Percentiles rank a stretch among this genome's conserved stretches.
Conservation (phyloP, 2,888 invertebrate species). For the Acleris laterana region DNA sequence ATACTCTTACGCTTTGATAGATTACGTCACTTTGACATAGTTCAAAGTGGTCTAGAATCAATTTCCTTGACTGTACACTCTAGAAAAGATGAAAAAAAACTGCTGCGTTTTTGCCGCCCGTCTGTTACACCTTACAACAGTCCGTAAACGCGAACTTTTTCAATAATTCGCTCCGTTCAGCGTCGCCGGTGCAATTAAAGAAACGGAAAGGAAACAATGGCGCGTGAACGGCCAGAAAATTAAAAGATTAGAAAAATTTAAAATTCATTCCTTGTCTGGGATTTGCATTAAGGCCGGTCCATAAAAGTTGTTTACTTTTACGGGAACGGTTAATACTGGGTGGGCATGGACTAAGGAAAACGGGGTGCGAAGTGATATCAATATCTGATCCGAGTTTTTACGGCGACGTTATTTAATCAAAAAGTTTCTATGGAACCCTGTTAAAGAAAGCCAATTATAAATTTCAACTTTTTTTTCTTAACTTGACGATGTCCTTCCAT, state of each 20-base stretch:
- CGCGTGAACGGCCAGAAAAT: conserved; percentile 34
- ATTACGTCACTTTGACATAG: too few relatives aligned
- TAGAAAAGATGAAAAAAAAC: background rate
- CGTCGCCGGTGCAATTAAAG: conserved; percentile 39
- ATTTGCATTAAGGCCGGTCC: conserved; percentile 27
- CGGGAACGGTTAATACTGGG: too few relatives aligned
- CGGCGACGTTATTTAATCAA: too few relatives aligned
- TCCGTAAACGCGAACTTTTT: conserved; percentile 39
- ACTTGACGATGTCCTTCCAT: too few relatives aligned
- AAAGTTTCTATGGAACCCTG: too few relatives aligned
- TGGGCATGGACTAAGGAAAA: background rate
- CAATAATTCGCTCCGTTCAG: conserved; percentile 40
- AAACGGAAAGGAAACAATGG: conserved; percentile 34
- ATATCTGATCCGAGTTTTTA: background rate
- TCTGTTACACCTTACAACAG: conserved; percentile 4
- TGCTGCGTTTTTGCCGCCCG: conserved; percentile 7
- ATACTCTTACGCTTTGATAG: too few relatives aligned
- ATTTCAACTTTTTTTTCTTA: too few relatives aligned
- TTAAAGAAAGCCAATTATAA: too few relatives aligned
- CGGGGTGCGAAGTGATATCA: background rate
- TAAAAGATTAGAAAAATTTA: conserved; percentile 37
- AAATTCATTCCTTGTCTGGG: conserved; percentile 34
- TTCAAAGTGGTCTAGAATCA: too few relatives aligned
- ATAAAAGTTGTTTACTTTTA: conserved; percentile 35
- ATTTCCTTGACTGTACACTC: too few relatives aligned